Conservation (phyloP, 2,888 invertebrate species). For the Netelia virgata region DNA sequence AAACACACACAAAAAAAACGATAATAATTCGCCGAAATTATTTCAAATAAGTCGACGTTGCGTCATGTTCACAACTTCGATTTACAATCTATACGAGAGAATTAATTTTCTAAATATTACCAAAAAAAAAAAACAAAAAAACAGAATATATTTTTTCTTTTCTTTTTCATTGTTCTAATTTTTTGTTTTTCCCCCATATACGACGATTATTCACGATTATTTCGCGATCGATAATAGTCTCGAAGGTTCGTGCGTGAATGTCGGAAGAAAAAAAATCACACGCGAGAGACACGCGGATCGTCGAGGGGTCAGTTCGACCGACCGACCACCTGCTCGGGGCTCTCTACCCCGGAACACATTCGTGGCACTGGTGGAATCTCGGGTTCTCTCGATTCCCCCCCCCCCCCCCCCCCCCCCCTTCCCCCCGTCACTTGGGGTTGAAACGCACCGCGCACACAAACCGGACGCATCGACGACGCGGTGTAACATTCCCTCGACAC, state of each 20-base stretch:
- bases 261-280: conserved; percentile 18
- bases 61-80: no score
- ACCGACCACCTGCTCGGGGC: conserved; percentile 69
- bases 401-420: conserved; percentile 50
- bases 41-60: no score
- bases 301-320: not conserved
- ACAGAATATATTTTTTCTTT: no score
- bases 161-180: not conserved
- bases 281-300: not conserved
- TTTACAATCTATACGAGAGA: no score
- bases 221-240: not conserved
- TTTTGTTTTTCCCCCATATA: not conserved
- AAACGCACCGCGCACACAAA: not conserved
- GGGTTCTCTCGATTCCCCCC: conserved; percentile 39
- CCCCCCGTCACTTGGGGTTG: conserved; percentile 56
- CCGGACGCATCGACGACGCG: conserved; percentile 12
- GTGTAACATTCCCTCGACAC: conserved; percentile 11
- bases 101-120: no score
- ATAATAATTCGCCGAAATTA: no score
- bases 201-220: not conserved
- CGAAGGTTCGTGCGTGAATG: conserved; percentile 3
- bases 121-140: no score
- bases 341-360: conserved; percentile 24
- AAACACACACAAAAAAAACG: no score
- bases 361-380: conserved; percentile 29